These are phyloP conservation scores for Eulemur albifrons DNA, from an alignment of 2,797 vertebrate species.

Conservation along the genomic window DNA sequence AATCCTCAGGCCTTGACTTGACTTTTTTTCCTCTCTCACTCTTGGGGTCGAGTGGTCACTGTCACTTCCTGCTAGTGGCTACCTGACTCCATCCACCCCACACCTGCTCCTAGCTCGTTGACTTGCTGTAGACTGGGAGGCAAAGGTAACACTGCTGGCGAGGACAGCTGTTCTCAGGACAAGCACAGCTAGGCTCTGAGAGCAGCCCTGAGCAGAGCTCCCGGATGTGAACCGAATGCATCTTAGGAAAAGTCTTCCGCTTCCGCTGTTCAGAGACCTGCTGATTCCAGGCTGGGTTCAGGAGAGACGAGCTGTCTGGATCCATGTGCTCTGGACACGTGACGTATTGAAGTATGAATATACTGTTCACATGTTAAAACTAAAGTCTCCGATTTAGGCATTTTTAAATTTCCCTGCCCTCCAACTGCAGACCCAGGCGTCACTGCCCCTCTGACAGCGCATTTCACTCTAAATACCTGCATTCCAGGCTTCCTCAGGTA, in stretches of 20 bases:
- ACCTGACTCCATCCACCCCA: not conserved
- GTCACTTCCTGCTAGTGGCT: not conserved
- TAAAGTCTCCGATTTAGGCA: not conserved
- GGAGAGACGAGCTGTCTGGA: not conserved
- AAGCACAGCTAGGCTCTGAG: accelerated
- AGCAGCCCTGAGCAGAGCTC: not conserved
- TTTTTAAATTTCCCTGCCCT: not conserved
- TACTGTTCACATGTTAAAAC: not conserved
- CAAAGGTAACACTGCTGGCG: not conserved
- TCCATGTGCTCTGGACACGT: not conserved
- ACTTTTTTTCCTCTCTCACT: not conserved
- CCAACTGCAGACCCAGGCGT: not conserved
- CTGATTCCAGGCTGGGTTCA: not conserved
- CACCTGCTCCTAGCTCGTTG: not conserved
- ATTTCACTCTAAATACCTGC: not conserved
- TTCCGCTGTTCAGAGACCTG: not conserved
- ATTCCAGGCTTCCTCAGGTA: not conserved
- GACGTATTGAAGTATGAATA: not conserved
- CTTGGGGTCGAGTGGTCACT: not conserved
- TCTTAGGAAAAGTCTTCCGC: not conserved
- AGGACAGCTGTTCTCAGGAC: not conserved
- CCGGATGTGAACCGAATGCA: not conserved
- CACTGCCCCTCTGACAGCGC: not conserved
- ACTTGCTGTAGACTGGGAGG: not conserved
- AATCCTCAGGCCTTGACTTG: not conserved